A percentile compares a stretch with the other conserved stretches of the same genome.
These are phyloP conservation scores for Netelia melanura DNA, from an alignment of 2,888 invertebrate genomes.

Conservation along the genomic window DNA sequence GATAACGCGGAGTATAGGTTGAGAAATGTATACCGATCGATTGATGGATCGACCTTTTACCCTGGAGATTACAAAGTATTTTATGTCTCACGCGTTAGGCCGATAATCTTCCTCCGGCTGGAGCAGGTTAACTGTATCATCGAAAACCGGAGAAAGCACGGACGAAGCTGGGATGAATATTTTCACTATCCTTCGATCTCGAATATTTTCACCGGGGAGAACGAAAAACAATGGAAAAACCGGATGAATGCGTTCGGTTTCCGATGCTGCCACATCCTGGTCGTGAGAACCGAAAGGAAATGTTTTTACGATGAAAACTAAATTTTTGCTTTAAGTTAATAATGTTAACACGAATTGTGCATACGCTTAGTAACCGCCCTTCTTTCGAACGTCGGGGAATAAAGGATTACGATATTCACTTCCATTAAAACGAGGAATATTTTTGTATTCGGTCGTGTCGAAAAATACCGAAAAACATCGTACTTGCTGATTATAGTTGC, in stretches of 20 bases:
- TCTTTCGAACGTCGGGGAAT: not conserved
- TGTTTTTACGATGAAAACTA: not conserved
- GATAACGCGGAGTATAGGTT: not conserved
- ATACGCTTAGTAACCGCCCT: too few relatives aligned
- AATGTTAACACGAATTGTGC: too few relatives aligned
- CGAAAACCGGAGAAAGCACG: not conserved
- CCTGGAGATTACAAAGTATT: conserved; percentile 48
- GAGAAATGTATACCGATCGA: conserved; percentile 11
- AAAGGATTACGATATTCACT: not conserved
- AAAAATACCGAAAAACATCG: conserved; percentile 5
- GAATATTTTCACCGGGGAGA: not conserved
- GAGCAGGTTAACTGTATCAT: conserved; percentile 52
- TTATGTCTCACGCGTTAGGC: conserved; percentile 1
- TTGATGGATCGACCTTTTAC: conserved; percentile 27
- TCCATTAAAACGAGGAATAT: not conserved
- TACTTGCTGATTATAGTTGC: too few relatives aligned
- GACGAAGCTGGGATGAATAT: not conserved
- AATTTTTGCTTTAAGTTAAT: not conserved
- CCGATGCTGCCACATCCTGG: not conserved
- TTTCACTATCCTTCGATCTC: not conserved
- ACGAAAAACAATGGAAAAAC: not conserved
- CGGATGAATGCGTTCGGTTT: not conserved
- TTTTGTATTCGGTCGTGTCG: not conserved
- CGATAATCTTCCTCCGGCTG: conserved; percentile 23
- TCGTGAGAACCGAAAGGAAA: too few relatives aligned